These are phyloP conservation scores for Helarctos malayanus DNA, from an alignment of 2,797 vertebrate genomes.

Conservation along the genomic window DNA sequence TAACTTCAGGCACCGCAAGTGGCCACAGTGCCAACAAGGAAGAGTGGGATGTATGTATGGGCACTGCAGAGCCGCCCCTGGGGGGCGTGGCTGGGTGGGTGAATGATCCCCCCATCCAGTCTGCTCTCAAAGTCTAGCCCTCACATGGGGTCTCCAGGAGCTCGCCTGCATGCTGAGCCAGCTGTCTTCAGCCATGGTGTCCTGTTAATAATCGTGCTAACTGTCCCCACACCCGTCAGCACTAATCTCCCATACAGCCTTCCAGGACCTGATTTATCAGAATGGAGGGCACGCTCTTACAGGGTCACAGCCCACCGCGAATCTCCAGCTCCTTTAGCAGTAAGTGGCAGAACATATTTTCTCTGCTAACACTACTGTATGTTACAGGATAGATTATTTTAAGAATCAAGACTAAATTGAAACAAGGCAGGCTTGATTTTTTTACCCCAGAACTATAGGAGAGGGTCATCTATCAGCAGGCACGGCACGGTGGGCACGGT, in stretches of 20 bases:
- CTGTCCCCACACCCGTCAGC: constrained; percentile 43
- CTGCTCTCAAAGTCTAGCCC: not conserved
- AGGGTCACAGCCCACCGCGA: constrained; percentile 77
- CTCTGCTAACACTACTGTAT: constrained; percentile 80
- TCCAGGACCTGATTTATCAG: constrained; percentile 81
- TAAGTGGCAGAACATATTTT: constrained; percentile 83
- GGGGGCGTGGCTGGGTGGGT: not conserved
- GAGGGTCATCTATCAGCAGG: constrained; percentile 60
- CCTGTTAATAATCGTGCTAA: constrained; percentile 65
- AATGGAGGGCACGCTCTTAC: constrained; percentile 71
- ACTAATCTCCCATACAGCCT: constrained; percentile 60
- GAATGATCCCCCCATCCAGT: not conserved
- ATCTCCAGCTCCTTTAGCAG: constrained; percentile 60
- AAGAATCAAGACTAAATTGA: constrained; percentile 82
- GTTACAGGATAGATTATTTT: constrained; percentile 85
- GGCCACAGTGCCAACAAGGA: not conserved
- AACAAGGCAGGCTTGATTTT: constrained; percentile 73
- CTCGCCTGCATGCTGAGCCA: not conserved
- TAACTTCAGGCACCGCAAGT: not conserved
- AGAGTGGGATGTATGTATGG: not conserved
- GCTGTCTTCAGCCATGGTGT: not conserved
- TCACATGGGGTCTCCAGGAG: not conserved
- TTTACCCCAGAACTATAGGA: constrained; percentile 19
- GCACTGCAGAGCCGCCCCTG: not conserved
- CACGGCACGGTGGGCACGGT: fast-evolving